Conservation (phyloP, 1,140 invertebrate species). For the Lepidotrigona ventralis region DNA sequence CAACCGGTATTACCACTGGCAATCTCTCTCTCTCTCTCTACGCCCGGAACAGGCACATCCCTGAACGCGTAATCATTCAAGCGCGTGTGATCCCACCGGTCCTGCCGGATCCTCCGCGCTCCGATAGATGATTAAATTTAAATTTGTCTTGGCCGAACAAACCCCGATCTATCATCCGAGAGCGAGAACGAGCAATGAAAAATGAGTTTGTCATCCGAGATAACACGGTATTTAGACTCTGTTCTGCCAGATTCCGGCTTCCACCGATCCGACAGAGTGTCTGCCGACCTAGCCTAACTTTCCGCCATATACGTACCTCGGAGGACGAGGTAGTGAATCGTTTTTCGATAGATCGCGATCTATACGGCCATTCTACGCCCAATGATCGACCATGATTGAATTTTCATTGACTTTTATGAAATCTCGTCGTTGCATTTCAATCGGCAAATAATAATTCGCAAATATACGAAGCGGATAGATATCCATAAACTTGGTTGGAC, state of each 20-base stretch:
- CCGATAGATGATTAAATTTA: constrained; percentile 53
- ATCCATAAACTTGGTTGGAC: too few relatives aligned
- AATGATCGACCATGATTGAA: neutral
- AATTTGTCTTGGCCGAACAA: constrained; percentile 50
- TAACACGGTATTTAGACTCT: constrained; percentile 29
- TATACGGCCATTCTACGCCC: neutral
- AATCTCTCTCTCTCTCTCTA: neutral
- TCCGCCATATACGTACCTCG: neutral
- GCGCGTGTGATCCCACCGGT: constrained; percentile 31
- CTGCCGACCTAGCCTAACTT: neutral
- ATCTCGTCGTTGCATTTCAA: neutral
- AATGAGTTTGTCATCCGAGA: constrained; percentile 48
- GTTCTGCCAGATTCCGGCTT: constrained; percentile 9
- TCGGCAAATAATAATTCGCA: too few relatives aligned
- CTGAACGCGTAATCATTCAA: constrained; percentile 54
- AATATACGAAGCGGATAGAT: neutral
- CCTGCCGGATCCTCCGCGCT: constrained; percentile 6
- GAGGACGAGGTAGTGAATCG: neutral
- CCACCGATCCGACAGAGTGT: neutral
- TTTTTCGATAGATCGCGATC: neutral
- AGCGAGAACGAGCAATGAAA: constrained; percentile 33
- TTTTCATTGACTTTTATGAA: neutral
- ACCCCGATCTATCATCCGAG: constrained; percentile 36
- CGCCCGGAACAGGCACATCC: neutral
- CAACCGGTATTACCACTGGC: constrained; percentile 46